A percentile compares a stretch with the other conserved stretches of the same genome.
These are phyloP conservation scores for Rhadinocentrus ornatus DNA, from an alignment of 2,797 vertebrate species.

Conservation along the genomic window DNA sequence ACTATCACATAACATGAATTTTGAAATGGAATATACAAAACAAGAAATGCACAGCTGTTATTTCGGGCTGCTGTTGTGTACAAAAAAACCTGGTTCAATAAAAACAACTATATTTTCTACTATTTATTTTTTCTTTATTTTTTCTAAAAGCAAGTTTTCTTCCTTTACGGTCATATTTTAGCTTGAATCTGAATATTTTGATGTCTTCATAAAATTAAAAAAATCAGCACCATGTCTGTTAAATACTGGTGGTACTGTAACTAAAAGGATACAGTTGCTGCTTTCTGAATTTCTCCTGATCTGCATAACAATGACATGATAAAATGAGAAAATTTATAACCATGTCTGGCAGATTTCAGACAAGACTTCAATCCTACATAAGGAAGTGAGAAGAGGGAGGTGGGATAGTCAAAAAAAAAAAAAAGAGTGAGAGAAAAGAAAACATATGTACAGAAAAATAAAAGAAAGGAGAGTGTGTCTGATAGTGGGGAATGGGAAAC, in stretches of 20 bases:
- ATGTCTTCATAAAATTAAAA: slow-evolving; percentile 42
- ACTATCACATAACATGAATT: slow-evolving; percentile 28
- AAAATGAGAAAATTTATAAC: slow-evolving; percentile 59
- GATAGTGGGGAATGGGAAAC: background rate
- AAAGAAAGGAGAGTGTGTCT: background rate
- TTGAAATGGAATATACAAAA: slow-evolving; percentile 27
- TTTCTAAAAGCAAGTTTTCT: background rate
- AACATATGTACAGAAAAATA: slow-evolving; percentile 42
- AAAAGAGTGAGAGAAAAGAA: slow-evolving; percentile 15
- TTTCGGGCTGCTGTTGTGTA: slow-evolving; percentile 1
- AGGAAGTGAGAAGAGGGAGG: slow-evolving; percentile 25
- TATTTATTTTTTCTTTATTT: slow-evolving; percentile 4
- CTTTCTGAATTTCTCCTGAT: slow-evolving; percentile 55
- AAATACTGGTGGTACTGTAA: slow-evolving; percentile 41
- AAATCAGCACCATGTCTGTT: slow-evolving; percentile 31
- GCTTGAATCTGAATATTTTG: slow-evolving; percentile 23
- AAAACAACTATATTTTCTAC: slow-evolving; percentile 1
- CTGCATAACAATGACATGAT: slow-evolving; percentile 61
- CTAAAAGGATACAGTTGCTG: slow-evolving; percentile 59
- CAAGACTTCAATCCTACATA: slow-evolving; percentile 42
- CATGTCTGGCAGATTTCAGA: slow-evolving; percentile 58
- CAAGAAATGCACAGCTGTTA: slow-evolving; percentile 11
- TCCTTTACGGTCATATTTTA: slow-evolving; percentile 15
- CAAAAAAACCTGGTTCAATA: background rate
- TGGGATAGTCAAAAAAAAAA: background rate